Evolutionary conservation across 2,888 invertebrate species (phyloP).

Genomic region (Hyposoter didymator): DNA sequence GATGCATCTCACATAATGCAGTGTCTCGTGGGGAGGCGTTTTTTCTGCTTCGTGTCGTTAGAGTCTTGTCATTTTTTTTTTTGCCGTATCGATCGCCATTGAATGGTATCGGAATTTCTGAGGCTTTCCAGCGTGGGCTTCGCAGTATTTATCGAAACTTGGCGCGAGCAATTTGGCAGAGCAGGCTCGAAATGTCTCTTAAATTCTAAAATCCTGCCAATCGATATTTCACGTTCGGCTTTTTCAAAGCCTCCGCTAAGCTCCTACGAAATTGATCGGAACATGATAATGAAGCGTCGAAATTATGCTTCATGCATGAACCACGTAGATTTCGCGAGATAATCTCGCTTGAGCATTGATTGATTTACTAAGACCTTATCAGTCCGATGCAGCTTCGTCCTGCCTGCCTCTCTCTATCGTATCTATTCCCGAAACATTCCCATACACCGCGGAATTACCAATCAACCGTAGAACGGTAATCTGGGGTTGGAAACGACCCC

Average conservation of each 20-base stretch:
- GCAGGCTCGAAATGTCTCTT: background rate
- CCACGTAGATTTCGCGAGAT: conserved; percentile 23
- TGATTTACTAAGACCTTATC: conserved; percentile 67
- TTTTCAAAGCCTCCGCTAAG: background rate
- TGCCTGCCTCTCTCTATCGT: conserved; percentile 12
- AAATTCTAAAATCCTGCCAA: background rate
- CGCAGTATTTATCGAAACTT: background rate
- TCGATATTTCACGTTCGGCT: background rate
- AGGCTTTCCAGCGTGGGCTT: background rate
- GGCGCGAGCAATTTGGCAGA: background rate
- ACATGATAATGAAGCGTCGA: conserved; percentile 39
- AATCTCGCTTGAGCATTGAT: conserved; percentile 51
- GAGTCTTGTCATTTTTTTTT: background rate
- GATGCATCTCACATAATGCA: background rate
- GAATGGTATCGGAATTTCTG: background rate
- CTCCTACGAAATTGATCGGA: background rate
- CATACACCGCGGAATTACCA: background rate
- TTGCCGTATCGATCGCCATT: background rate
- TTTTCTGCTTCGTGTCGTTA: conserved; percentile 12
- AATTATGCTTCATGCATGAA: conserved; percentile 38
- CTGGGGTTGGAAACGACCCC: too few species aligned
- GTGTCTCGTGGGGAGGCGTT: background rate
- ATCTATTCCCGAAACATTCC: background rate
- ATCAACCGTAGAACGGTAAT: background rate
- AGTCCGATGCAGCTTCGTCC: conserved; percentile 46